Evolutionary conservation across 1,140 invertebrate species (phyloP), one percentile per base, ranked within the genome.

Genomic region (Chionoecetes opilio): DNA sequence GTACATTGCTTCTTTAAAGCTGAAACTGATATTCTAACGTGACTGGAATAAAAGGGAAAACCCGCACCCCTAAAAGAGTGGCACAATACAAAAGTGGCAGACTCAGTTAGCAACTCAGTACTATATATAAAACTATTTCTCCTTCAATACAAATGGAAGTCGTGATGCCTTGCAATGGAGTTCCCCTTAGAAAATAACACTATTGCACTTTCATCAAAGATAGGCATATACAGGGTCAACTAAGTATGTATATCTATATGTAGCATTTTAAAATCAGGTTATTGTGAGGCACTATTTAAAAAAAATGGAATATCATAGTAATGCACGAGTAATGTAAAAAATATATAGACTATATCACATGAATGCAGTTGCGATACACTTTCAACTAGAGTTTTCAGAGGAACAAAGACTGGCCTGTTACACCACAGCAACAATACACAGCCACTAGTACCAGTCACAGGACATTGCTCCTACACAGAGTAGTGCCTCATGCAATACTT

Each of bases 281-380:
- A 75, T n/a, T 21, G 21, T 75, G 63, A 75, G 63, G 63, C 63
- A 75, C 63, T 75, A 75, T 75, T 17, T 75, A 6, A 75, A 75
- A 14, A n/a, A 75, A 75, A 75, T 75, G 63, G 63, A 75, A 75
- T 75, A 75, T 75, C n/a, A n/a, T 75, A n/a, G 21, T n/a, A 75
- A 75, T 75, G 41, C 41, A 46, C 14, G 63, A 75, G 21, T n/a
- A 75, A 75, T 75, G 63, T 0, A 75, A 75, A 75, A 75, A 75
- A 75, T n/a, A 75, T 75, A n/a, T 75, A 75, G 6, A 75, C n/a
- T n/a, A 75, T 75, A 75, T 75, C 63, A 75, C 63, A 75, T 75
- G 63, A 75, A 75, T 75, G 63, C 63, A 75, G 63, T n/a, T n/a
- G 63, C 26, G 21, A 6, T 75, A 11, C 63, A 75, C 63, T 6